phyloP scores from a whole-genome alignment of 2,113 vertebrate species.

The Shinisaurus crocodilurus region DNA sequence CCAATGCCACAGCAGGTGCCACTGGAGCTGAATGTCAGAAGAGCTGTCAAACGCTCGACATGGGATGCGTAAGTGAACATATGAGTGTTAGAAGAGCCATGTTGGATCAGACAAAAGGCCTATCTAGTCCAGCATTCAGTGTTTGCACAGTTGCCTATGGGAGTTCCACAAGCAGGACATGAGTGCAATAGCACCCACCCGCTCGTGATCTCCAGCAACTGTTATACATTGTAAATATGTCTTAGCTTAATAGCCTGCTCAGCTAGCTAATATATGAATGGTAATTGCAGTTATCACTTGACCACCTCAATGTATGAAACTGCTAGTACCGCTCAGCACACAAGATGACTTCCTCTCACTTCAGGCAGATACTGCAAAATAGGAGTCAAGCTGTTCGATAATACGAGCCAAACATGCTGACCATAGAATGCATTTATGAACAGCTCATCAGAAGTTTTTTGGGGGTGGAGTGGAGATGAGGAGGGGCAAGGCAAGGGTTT shows the following conservation, averaged over 20 bases:
- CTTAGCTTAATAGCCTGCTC: neutral
- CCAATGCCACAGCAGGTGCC: constrained; percentile 63
- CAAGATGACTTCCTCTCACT: neutral
- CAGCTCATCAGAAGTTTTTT: neutral
- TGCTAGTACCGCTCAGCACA: neutral
- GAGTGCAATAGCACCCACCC: too few relatives aligned
- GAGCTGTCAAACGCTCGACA: constrained; percentile 90
- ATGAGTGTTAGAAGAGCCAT: neutral
- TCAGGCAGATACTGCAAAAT: neutral
- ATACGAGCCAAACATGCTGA: neutral
- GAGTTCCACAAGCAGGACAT: too few relatives aligned
- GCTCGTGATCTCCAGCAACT: too few relatives aligned
- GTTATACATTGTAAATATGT: neutral
- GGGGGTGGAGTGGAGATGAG: neutral
- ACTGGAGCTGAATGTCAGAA: constrained; percentile 88
- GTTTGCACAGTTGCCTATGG: too few relatives aligned
- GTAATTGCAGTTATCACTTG: neutral
- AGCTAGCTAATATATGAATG: neutral
- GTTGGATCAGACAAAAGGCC: too few relatives aligned
- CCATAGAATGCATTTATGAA: neutral
- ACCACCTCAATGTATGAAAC: neutral
- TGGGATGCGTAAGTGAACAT: constrained; percentile 86
- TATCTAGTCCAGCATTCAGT: too few relatives aligned
- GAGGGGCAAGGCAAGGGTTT: too few relatives aligned
- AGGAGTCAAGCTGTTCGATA: neutral